Evolutionary conservation across 2,888 invertebrate species (phyloP), one percentile per base, ranked within the genome.

Genomic region (Plebejus melissa): DNA sequence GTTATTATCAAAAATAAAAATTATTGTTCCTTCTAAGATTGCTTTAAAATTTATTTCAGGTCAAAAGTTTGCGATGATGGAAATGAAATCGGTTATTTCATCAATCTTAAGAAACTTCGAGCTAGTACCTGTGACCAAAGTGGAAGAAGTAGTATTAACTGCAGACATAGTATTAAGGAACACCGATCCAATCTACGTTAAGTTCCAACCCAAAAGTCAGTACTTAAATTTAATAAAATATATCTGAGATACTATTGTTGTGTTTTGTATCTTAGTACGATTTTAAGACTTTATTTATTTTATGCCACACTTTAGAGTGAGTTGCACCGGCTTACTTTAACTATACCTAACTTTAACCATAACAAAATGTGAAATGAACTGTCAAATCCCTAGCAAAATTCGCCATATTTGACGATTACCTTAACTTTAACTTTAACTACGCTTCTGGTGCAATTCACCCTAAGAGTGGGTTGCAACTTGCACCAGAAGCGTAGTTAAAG

Each of bases 21-120:
- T 60, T 58, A 58, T 58, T 58, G 22, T 9, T 58, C 2, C 22
- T 58, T n/a, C 58, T 22, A 58, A 58, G 9, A 58, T 58, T 7
- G 22, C n/a, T 22, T 6, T 58, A 22, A 58, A 58, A 22, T 6
- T 60, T 0, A 28, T 74, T 58, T 13, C 85, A 95, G 95, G 95
- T 74, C 93, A 95, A 85, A 94, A 93, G 80, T 95, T 95, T 79
- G 95, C 95, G 0, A 92, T 94, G 86, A 85, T 95, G 83, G 95
- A 95, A 83, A 89, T 95, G 85, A 95, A 95, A 84, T 88, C 90
- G 1, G 86, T 92, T 6, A 81, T 95, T 60, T 89, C 94, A 0
- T 88, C 90, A 1, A 83, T 95, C 70, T 79, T 95, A 57, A 84
- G 93, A n/a, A 87, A 90, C 60, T 54, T 54, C 50, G 28, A 74